These are phyloP conservation scores for Motacilla alba DNA, from an alignment of 2,113 vertebrate genomes.

Conservation along the genomic window DNA sequence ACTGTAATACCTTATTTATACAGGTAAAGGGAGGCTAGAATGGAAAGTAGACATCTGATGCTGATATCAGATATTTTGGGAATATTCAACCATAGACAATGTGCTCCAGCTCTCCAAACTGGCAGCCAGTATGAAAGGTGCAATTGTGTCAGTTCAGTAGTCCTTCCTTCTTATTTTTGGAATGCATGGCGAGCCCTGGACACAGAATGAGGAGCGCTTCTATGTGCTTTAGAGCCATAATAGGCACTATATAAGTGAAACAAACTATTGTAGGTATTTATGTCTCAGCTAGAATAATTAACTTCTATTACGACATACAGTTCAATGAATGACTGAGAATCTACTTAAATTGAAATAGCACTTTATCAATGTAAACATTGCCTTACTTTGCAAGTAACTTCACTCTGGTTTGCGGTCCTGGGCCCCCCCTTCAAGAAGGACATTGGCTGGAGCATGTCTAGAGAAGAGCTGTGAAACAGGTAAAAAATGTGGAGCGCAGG, in stretches of 20 bases:
- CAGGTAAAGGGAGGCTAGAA: neutral
- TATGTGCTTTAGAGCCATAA: neutral
- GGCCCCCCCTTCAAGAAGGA: neutral
- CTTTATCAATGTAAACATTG: neutral
- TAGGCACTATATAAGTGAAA: neutral
- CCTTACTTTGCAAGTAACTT: neutral
- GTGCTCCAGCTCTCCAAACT: neutral
- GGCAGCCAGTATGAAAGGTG: neutral
- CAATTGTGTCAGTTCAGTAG: neutral
- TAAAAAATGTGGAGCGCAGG: neutral
- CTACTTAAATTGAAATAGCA: neutral
- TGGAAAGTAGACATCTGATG: neutral
- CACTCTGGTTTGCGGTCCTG: neutral
- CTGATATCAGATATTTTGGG: neutral
- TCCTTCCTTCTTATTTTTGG: neutral
- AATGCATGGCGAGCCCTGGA: neutral
- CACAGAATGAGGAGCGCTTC: neutral
- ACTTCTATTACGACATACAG: neutral
- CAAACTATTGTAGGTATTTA: neutral
- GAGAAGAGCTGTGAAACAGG: neutral
- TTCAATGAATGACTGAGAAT: neutral
- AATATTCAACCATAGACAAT: neutral
- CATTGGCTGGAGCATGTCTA: neutral
- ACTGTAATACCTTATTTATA: neutral
- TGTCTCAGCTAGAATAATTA: neutral